Conservation (phyloP, 2,888 invertebrate genomes). For the Lepidochitona cinerea region DNA sequence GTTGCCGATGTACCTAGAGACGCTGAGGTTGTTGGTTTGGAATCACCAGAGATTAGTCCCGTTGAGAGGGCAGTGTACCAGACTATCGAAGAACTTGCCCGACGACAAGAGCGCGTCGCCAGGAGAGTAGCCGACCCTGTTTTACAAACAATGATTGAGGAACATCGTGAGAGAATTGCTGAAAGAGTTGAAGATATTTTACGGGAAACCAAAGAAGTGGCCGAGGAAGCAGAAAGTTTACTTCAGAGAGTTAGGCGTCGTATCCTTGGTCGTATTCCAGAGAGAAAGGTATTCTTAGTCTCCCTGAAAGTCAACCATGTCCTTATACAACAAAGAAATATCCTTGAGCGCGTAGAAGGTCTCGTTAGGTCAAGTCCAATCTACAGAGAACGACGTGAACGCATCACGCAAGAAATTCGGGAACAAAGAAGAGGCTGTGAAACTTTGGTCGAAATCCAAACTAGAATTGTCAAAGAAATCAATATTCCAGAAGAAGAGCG, state of each 20-base stretch:
- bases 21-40: background rate
- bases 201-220: background rate
- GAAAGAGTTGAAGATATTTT: background rate
- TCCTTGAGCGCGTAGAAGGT: background rate
- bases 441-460: background rate
- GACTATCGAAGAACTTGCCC: background rate
- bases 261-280: background rate
- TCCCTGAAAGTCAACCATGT: background rate
- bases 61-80: background rate
- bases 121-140: background rate
- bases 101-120: background rate
- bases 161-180: background rate
- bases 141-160: background rate
- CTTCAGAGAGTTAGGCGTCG: background rate
- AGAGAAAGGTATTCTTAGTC: background rate
- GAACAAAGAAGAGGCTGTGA: background rate
- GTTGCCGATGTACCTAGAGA: background rate
- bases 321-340: background rate
- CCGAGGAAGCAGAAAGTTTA: background rate
- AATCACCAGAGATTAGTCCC: background rate
- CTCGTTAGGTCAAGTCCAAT: background rate
- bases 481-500: background rate
- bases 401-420: background rate
- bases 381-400: background rate
- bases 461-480: background rate